These are phyloP conservation scores for Drosophila jambulina DNA, from an alignment of 1,140 invertebrate species.

Conservation along the genomic window DNA sequence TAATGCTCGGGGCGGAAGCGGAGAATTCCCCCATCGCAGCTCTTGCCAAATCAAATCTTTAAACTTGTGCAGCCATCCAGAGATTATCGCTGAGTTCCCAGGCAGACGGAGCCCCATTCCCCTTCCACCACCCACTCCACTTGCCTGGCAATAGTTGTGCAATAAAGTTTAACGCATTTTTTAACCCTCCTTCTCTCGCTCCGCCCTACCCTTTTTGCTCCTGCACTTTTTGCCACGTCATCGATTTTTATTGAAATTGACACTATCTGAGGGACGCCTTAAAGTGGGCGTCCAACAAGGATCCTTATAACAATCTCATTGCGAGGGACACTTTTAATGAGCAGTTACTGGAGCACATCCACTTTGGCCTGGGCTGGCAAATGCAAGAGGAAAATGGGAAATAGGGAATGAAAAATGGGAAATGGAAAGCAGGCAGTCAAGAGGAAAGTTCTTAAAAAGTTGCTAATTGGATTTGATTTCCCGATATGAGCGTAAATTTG, in stretches of 20 bases:
- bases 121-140: not conserved
- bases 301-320: slow-evolving; percentile 63
- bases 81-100: slow-evolving; percentile 60
- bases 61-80: slow-evolving; percentile 65
- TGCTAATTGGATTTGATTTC: slow-evolving; percentile 82
- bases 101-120: slow-evolving; percentile 2
- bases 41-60: slow-evolving; percentile 78
- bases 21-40: slow-evolving; percentile 37
- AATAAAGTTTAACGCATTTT: slow-evolving; percentile 74
- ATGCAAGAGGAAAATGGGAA: slow-evolving; percentile 1
- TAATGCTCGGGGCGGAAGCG: slow-evolving; percentile 25
- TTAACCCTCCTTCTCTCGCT: slow-evolving; percentile 11
- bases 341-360: slow-evolving; percentile 52
- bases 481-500: slow-evolving; percentile 72
- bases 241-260: slow-evolving; percentile 83
- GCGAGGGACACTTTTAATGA: slow-evolving; percentile 73
- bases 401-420: not conserved
- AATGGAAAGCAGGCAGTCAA: slow-evolving; percentile 20
- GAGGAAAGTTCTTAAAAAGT: slow-evolving; percentile 63
- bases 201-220: slow-evolving; percentile 20
- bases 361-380: slow-evolving; percentile 21
- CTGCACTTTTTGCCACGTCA: slow-evolving; percentile 67
- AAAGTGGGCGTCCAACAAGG: slow-evolving; percentile 26
- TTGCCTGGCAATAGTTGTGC: slow-evolving; percentile 51
- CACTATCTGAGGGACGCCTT: slow-evolving; percentile 56